phyloP scores from a whole-genome alignment of 2,888 invertebrate species.

The Parasteatoda lunata region DNA sequence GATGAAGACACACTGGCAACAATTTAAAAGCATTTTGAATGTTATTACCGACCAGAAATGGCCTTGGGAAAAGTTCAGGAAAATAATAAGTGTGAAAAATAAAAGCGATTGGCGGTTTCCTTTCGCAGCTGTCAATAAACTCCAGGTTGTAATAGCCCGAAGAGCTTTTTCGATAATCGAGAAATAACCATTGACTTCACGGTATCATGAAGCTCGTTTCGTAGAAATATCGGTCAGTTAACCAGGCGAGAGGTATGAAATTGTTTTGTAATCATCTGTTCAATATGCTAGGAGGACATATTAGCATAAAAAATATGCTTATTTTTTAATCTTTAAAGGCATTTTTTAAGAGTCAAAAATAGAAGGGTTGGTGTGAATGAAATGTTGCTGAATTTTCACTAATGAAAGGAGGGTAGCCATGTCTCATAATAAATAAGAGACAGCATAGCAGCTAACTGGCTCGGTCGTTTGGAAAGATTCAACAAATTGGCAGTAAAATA shows the following conservation, averaged over 20 bases:
- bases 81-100: background rate
- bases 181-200: slow-evolving; percentile 30
- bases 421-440: too few species aligned
- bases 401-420: too few species aligned
- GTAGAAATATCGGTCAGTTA: slow-evolving; percentile 59
- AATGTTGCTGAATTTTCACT: too few species aligned
- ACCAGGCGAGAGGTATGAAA: slow-evolving; percentile 29
- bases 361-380: too few species aligned
- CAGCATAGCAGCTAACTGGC: slow-evolving; percentile 4
- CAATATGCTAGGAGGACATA: slow-evolving; percentile 1
- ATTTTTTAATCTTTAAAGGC: background rate
- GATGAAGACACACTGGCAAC: slow-evolving; percentile 10
- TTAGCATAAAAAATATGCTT: background rate
- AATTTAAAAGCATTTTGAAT: slow-evolving; percentile 45
- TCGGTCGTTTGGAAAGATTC: background rate
- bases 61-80: slow-evolving; percentile 29
- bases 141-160: background rate
- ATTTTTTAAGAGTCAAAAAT: too few species aligned
- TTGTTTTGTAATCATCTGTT: background rate
- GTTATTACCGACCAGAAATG: slow-evolving; percentile 46
- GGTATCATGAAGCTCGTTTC: background rate
- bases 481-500: background rate
- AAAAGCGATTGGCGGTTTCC: background rate
- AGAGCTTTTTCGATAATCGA: slow-evolving; percentile 18
- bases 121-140: background rate